Evolutionary conservation across 2,888 invertebrate species (phyloP).

Genomic region (Rhingia campestris): DNA sequence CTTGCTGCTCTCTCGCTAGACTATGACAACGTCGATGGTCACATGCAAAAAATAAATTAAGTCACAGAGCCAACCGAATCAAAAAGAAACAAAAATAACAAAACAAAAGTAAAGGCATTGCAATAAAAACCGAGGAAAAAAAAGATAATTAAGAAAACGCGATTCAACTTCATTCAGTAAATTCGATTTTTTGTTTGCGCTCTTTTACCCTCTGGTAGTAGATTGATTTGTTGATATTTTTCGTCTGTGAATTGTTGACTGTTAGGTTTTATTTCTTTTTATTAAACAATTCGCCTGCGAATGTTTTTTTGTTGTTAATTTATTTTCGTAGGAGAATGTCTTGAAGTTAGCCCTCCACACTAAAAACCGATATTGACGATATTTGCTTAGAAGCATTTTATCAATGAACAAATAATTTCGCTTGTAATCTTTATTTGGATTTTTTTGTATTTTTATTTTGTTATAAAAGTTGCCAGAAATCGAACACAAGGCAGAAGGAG

Average conservation of each 20-base stretch:
- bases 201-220: conserved; percentile 70
- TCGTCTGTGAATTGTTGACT: conserved; percentile 2
- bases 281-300: not conserved
- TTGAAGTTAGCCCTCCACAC: not conserved
- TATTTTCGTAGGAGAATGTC: conserved; percentile 1
- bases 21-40: conserved; percentile 64
- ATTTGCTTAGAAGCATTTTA: conserved; percentile 1
- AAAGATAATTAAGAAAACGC: conserved; percentile 59
- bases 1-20: conserved; percentile 22
- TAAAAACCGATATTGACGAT: not conserved
- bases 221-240: conserved; percentile 65
- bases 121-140: conserved; percentile 47
- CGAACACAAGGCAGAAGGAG: not conserved
- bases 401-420: conserved; percentile 33
- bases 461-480: conserved; percentile 6
- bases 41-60: conserved; percentile 73
- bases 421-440: conserved; percentile 13
- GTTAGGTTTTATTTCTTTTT: conserved; percentile 14
- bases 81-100: conserved; percentile 41
- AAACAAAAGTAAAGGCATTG: conserved; percentile 55
- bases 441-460: conserved; percentile 1
- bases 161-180: conserved; percentile 79
- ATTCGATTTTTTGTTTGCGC: conserved; percentile 75
- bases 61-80: conserved; percentile 48
- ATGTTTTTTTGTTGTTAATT: conserved; percentile 1